Base-by-base conservation (phyloP, 2,888 invertebrate genomes). In the Omphaloscelis lunosa region DNA sequence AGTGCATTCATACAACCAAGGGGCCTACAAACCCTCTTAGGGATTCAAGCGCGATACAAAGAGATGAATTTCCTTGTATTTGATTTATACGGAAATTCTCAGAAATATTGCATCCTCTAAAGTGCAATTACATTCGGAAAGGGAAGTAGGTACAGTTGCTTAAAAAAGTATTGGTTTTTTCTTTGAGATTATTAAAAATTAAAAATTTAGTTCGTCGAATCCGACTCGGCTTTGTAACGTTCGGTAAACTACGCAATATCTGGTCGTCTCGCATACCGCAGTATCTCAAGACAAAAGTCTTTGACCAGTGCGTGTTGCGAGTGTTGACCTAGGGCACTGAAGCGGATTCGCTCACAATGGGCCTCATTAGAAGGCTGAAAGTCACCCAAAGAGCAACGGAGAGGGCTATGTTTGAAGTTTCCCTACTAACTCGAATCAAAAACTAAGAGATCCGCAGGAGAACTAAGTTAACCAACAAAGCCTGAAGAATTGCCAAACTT, bases 21-120 rank as follows among this genome's bases (percentile, higher is more conserved):
- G 78, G 78, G 23, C 15, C 76, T 58, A 39, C 70, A 53, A 72
- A 72, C 63, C 79, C 81, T 71, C 62, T 48, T 29, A 53, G 45
- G 69, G 66, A 62, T 61, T 12, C 56, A 66, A 48, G 34, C n/a
- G 59, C 67, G 62, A 84, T 78, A 80, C 70, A 79, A 67, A 77
- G 62, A 77, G 79, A 85, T 79, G 77, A 72, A 80, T 89, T 82
- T 69, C 67, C 79, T 63, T 66, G 27, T 79, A 66, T 82, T 79
- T 84, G 75, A 74, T 77, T 29, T 77, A 63, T 83, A 77, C 72
- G 79, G 41, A 85, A 91, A 93, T 93, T 92, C 92, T 89, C 89
- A 82, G 79, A 90, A 90, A 93, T 88, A 94, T 94, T 93, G 92
- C 91, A 93, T 75, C 92, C 87, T 88, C 77, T 77, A 83, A 90